Evolutionary conservation across 1,140 invertebrate species (phyloP).

Genomic region (Lucilia sericata): DNA sequence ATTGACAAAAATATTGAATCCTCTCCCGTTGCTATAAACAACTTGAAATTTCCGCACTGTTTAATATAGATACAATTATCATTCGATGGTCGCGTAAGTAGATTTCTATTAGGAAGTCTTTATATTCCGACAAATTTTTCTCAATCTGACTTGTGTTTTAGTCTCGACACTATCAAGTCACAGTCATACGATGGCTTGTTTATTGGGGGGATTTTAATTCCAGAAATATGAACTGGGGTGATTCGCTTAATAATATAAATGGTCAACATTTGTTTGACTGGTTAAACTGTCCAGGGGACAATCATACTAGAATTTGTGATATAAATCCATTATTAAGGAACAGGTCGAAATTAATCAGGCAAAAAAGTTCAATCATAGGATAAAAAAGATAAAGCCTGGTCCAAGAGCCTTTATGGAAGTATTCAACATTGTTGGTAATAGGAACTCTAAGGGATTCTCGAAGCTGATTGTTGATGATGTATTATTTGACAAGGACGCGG

Average conservation of each 20-base stretch:
- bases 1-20: not conserved
- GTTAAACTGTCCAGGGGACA: not conserved
- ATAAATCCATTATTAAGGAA: not conserved
- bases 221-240: not conserved
- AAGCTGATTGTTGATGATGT: not conserved
- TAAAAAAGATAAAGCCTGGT: no score
- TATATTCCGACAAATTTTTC: not conserved
- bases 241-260: not conserved
- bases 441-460: not conserved
- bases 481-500: not conserved
- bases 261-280: not conserved
- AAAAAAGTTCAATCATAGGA: not conserved
- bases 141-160: not conserved
- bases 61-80: not conserved
- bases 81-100: not conserved
- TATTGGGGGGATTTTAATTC: conserved; percentile 22
- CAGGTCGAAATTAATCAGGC: not conserved
- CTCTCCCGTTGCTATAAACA: not conserved
- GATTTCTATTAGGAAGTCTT: not conserved
- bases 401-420: not conserved
- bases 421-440: not conserved
- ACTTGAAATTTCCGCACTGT: not conserved
- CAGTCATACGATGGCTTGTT: not conserved
- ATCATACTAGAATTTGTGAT: not conserved
- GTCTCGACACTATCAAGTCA: not conserved